These are phyloP conservation scores for Bubo scandiacus DNA, from an alignment of 2,113 vertebrate genomes.

Conservation along the genomic window DNA sequence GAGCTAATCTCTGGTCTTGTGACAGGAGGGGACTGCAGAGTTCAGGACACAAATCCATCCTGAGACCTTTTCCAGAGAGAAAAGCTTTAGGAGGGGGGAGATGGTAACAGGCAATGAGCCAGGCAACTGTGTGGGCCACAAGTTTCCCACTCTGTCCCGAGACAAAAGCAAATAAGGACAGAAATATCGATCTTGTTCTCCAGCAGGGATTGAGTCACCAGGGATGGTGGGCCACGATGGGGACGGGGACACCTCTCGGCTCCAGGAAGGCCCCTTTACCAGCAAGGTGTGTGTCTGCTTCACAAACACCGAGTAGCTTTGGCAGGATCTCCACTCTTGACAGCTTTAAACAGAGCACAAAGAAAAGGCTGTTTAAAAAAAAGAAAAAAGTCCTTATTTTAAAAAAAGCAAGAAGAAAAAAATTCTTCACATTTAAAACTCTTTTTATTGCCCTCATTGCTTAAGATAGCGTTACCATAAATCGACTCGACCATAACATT, in stretches of 20 bases:
- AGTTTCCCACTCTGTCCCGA: background rate
- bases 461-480: constrained; percentile 57
- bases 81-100: background rate
- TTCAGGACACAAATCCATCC: background rate
- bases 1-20: background rate
- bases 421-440: constrained; percentile 27
- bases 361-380: background rate
- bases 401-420: background rate
- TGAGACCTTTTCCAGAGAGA: background rate
- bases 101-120: background rate
- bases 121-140: background rate
- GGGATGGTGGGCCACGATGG: background rate
- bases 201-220: background rate
- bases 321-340: background rate
- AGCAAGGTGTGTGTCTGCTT: constrained; percentile 1
- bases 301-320: background rate
- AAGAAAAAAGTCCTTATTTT: background rate
- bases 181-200: background rate
- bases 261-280: background rate
- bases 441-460: constrained; percentile 47
- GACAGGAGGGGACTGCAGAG: background rate
- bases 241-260: background rate
- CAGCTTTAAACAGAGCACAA: background rate
- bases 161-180: background rate
- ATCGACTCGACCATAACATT: constrained; percentile 31